Percentiles rank a stretch among this genome's conserved stretches.
These are phyloP conservation scores for Neopipo cinnamomea DNA, from an alignment of 2,113 vertebrate species.

Conservation along the genomic window DNA sequence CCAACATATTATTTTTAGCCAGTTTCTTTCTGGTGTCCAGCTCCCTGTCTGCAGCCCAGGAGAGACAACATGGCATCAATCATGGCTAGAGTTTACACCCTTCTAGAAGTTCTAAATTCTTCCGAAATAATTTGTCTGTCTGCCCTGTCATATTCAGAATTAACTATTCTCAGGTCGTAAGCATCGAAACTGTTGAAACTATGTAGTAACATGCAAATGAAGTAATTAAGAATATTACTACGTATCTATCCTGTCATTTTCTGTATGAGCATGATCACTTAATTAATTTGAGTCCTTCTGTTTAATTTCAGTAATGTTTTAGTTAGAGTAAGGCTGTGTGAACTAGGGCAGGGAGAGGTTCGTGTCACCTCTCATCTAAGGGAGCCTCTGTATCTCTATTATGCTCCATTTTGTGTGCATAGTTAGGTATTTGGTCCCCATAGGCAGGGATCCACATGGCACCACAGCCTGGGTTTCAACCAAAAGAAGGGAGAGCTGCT, in stretches of 20 bases:
- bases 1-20: not conserved
- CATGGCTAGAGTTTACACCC: not conserved
- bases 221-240: not conserved
- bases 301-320: not conserved
- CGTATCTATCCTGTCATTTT: accelerated
- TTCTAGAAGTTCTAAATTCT: not conserved
- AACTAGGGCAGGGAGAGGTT: not conserved
- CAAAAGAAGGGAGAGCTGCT: not conserved
- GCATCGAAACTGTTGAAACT: not conserved
- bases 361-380: not conserved
- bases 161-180: not conserved
- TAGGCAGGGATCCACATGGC: not conserved
- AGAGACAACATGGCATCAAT: not conserved
- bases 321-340: not conserved
- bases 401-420: not conserved
- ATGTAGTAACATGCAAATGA: not conserved
- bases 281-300: not conserved
- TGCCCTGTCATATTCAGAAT: not conserved
- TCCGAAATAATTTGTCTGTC: not conserved
- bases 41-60: not conserved
- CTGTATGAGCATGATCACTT: not conserved
- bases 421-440: not conserved
- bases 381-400: not conserved
- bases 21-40: not conserved
- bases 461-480: not conserved